Percentiles rank a stretch among this genome's conserved stretches.
phyloP scores from a whole-genome alignment of 2,888 invertebrate genomes.

The Ramazzottius varieornatus region DNA sequence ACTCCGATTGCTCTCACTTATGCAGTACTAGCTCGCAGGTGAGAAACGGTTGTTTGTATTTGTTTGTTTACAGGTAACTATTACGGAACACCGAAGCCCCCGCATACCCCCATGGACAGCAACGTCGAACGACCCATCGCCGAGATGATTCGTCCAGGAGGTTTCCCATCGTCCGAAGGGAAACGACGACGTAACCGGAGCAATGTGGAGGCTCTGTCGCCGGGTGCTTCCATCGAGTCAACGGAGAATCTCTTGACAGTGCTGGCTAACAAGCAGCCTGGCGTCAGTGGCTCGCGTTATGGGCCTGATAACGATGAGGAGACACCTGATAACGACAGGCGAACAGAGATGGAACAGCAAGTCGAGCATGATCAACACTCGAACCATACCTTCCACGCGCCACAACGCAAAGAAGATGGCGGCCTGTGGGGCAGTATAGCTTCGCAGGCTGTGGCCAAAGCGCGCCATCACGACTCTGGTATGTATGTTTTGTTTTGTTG shows the following conservation, averaged over 20 bases:
- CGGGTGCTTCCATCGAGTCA: slow-evolving; percentile 9
- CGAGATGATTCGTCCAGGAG: slow-evolving; percentile 24
- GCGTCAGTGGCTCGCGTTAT: not conserved
- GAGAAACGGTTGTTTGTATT: too few species aligned
- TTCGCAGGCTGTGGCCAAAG: not conserved
- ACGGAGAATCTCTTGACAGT: not conserved
- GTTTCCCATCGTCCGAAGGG: slow-evolving; percentile 29
- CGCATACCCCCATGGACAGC: slow-evolving; percentile 17
- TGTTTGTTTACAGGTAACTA: slow-evolving; percentile 30
- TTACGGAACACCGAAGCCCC: slow-evolving; percentile 34
- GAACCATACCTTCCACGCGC: not conserved
- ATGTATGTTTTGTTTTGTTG: too few species aligned
- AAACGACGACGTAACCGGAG: slow-evolving; percentile 30
- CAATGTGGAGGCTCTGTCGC: slow-evolving; percentile 30
- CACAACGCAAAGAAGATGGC: not conserved
- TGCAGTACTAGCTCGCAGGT: too few species aligned
- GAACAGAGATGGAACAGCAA: not conserved
- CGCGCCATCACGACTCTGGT: not conserved
- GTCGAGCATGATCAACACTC: not conserved
- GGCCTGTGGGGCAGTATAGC: not conserved
- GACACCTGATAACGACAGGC: not conserved
- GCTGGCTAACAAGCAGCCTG: not conserved
- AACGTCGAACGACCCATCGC: slow-evolving; percentile 14
- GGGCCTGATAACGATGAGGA: not conserved
- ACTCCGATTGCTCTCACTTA: too few species aligned